A percentile compares a stretch with the other conserved stretches of the same genome.
Conservation (phyloP, 1,140 invertebrate genomes). For the Cotesia chilonis region DNA sequence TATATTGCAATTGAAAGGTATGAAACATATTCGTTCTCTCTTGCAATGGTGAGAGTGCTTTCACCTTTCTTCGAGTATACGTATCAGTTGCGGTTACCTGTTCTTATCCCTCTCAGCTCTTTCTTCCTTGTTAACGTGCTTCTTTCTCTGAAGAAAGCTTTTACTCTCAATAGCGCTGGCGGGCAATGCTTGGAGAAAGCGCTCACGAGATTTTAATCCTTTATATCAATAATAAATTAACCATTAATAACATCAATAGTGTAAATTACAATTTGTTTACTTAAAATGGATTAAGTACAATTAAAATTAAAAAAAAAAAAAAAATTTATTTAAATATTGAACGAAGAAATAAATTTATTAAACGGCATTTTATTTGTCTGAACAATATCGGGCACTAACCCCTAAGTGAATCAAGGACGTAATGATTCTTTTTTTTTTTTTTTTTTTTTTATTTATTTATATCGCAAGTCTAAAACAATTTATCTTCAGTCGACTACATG, state of each 20-base stretch:
- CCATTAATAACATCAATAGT: background rate
- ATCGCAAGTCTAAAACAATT: too few relatives aligned
- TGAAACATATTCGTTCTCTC: background rate
- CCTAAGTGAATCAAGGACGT: too few relatives aligned
- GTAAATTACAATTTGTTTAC: too few relatives aligned
- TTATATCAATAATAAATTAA: background rate
- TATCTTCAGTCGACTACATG: too few relatives aligned
- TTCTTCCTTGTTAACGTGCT: slow-evolving; percentile 43
- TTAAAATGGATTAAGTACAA: too few relatives aligned
- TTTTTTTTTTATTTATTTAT: too few relatives aligned
- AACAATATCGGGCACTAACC: too few relatives aligned
- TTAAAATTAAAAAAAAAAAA: too few relatives aligned
- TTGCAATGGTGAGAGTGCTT: slow-evolving; percentile 61
- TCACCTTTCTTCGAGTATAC: slow-evolving; percentile 63
- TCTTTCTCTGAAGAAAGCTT: slow-evolving; percentile 54
- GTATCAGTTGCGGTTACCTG: slow-evolving; percentile 38
- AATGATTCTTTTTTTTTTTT: too few relatives aligned
- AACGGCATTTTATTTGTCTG: too few relatives aligned
- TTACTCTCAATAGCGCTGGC: slow-evolving; percentile 64
- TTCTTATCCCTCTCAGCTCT: slow-evolving; percentile 24
- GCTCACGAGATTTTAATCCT: slow-evolving; percentile 25
- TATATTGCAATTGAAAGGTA: background rate
- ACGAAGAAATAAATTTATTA: too few relatives aligned
- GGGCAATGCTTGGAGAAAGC: slow-evolving; percentile 57
- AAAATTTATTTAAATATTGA: too few relatives aligned